Evolutionary conservation across 2,113 vertebrate species (phyloP).

Genomic region (Zosterops japonicus): DNA sequence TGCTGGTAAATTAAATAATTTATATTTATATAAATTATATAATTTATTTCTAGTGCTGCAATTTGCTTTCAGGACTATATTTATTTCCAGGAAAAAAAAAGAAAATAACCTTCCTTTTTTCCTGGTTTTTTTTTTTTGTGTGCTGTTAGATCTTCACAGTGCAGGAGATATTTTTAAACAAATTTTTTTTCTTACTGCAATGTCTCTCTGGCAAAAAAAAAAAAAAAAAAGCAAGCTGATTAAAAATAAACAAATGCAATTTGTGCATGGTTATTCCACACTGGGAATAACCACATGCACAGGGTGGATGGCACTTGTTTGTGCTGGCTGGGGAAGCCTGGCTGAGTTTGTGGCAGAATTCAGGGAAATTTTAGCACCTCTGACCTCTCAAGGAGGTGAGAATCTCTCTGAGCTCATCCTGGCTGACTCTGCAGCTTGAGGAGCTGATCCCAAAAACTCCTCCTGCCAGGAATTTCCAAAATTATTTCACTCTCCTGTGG

Average conservation of each 20-base stretch:
- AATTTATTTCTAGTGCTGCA: neutral
- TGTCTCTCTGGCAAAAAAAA: neutral
- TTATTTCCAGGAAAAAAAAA: neutral
- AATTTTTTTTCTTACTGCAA: neutral
- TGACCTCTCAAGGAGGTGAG: accelerated
- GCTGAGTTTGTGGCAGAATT: accelerated
- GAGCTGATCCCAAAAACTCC: neutral
- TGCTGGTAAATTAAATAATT: neutral
- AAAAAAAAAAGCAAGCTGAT: neutral
- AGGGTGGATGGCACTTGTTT: accelerated
- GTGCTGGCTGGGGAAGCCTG: neutral
- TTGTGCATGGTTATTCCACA: accelerated
- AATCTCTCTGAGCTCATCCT: accelerated
- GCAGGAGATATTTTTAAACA: neutral
- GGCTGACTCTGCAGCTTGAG: neutral
- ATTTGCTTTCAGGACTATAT: neutral
- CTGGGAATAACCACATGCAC: no score
- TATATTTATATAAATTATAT: neutral
- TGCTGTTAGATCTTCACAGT: accelerated
- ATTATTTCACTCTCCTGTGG: neutral
- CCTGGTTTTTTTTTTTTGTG: neutral
- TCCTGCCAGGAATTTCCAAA: accelerated
- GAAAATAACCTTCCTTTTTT: no score
- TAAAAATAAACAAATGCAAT: neutral
- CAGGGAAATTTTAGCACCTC: neutral